These are phyloP conservation scores for Choloepus hoffmanni DNA, from an alignment of 2,113 vertebrate genomes.

Conservation along the genomic window DNA sequence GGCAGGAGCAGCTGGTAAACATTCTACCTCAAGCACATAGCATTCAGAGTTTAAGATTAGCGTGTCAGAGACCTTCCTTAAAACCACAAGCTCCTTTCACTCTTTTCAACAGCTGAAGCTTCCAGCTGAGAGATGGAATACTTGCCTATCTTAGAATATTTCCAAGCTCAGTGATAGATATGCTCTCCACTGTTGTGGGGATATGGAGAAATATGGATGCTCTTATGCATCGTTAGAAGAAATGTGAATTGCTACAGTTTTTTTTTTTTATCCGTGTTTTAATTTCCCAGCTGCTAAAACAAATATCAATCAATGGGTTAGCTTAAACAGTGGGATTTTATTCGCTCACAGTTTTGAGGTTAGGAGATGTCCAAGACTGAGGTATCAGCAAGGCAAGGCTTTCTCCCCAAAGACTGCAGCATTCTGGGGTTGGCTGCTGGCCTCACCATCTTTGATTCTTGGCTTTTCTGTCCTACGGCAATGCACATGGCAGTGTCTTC, in stretches of 20 bases:
- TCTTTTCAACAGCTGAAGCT: constrained; percentile 86
- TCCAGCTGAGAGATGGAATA: constrained; percentile 83
- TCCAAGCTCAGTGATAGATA: constrained; percentile 67
- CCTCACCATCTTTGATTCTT: too few species aligned
- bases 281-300: too few species aligned
- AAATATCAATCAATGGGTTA: too few species aligned
- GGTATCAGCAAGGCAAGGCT: too few species aligned
- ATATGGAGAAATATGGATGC: neutral
- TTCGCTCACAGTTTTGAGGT: too few species aligned
- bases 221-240: neutral
- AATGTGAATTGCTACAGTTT: constrained; percentile 51
- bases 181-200: constrained; percentile 42
- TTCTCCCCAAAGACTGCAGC: too few species aligned
- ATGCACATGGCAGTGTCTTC: too few species aligned
- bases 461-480: too few species aligned
- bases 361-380: too few species aligned
- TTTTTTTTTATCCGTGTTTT: neutral
- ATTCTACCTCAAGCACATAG: constrained; percentile 83
- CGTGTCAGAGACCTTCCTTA: constrained; percentile 87
- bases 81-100: constrained; percentile 83
- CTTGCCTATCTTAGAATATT: constrained; percentile 70
- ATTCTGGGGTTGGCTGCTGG: too few species aligned
- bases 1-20: constrained; percentile 83
- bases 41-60: constrained; percentile 88
- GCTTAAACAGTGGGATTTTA: too few species aligned